Percentiles rank a stretch among this genome's conserved stretches.
Conservation (phyloP, 30 jellyfish, hydroid and myxozoan species). For the Aurelia sp. region DNA sequence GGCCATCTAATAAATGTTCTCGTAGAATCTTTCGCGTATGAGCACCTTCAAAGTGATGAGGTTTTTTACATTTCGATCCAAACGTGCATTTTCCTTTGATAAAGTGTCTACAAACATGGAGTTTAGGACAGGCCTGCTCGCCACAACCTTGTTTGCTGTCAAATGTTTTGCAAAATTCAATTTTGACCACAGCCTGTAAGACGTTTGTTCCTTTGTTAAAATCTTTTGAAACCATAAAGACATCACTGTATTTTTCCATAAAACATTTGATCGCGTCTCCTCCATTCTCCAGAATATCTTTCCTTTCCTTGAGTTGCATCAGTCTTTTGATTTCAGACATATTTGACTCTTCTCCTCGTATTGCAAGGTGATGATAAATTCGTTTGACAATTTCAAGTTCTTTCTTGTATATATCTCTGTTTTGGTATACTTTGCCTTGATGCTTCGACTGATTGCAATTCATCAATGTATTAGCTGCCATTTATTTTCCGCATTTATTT, state of each 20-base stretch:
- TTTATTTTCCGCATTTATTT: too few relatives aligned
- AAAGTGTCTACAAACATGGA: slow-evolving; percentile 93
- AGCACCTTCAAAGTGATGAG: slow-evolving; percentile 86
- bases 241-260: slow-evolving; percentile 40
- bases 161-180: slow-evolving; percentile 90
- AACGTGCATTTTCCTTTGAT: slow-evolving; percentile 95
- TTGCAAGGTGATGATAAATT: neutral
- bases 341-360: slow-evolving; percentile 22
- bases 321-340: slow-evolving; percentile 10
- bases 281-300: neutral
- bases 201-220: slow-evolving; percentile 33
- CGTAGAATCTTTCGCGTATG: slow-evolving; percentile 67
- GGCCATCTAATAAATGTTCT: slow-evolving; percentile 69
- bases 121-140: slow-evolving; percentile 64
- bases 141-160: slow-evolving; percentile 90
- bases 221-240: slow-evolving; percentile 52
- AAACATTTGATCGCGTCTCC: slow-evolving; percentile 46
- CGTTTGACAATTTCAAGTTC: slow-evolving; percentile 8
- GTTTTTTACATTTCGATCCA: slow-evolving; percentile 94
- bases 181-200: slow-evolving; percentile 69
- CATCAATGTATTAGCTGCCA: too few relatives aligned
- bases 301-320: slow-evolving; percentile 1
- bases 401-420: too few relatives aligned
- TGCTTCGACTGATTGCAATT: too few relatives aligned
- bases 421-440: too few relatives aligned